Evolutionary conservation across 2,113 vertebrate species (phyloP).

Genomic region (Drymodes brunneopygia): DNA sequence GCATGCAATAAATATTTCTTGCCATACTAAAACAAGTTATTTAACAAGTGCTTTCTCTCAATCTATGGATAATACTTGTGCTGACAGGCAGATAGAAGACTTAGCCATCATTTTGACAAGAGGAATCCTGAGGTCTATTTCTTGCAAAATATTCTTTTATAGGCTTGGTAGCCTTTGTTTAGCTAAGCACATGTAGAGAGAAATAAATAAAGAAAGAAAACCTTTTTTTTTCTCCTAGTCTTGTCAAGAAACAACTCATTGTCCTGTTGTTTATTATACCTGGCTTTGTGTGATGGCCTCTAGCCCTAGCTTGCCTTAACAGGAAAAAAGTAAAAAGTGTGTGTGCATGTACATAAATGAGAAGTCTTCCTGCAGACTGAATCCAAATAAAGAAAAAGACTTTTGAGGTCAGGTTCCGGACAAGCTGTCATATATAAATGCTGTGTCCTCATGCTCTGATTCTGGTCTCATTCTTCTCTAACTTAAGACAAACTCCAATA

Average conservation of each 20-base stretch:
- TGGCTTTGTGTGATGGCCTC: neutral
- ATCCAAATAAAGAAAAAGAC: neutral
- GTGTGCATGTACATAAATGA: neutral
- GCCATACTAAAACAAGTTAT: neutral
- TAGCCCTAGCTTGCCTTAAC: neutral
- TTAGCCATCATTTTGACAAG: neutral
- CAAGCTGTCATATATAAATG: neutral
- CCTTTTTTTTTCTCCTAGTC: neutral
- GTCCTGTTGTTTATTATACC: neutral
- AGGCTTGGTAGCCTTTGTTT: neutral
- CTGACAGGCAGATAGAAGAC: neutral
- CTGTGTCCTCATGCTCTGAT: neutral
- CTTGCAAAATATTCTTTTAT: neutral
- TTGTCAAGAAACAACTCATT: neutral
- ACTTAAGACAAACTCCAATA: neutral
- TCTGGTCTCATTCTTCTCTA: neutral
- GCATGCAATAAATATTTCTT: neutral
- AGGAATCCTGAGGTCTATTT: neutral
- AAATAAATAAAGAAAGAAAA: neutral
- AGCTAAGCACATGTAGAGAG: neutral
- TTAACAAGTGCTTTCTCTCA: neutral
- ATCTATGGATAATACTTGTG: neutral
- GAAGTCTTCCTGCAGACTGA: neutral
- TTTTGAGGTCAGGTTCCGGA: neutral
- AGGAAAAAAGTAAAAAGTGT: neutral